These are phyloP conservation scores for Styela clava DNA, from an alignment of 23 tunicate genomes.

Conservation along the genomic window DNA sequence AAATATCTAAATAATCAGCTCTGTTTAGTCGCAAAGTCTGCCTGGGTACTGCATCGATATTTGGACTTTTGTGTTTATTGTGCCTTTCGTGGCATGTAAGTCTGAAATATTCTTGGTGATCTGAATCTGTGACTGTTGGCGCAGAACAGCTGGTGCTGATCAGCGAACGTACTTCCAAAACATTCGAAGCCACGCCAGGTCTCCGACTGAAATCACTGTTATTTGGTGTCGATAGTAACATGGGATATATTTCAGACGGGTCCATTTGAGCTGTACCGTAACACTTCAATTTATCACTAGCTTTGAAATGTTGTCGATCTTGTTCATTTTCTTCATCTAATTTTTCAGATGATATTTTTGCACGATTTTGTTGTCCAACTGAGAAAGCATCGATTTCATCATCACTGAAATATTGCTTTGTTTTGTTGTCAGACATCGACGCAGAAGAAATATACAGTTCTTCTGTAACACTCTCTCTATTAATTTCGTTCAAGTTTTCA, in stretches of 20 bases:
- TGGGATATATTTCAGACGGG: background rate
- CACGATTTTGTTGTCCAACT: background rate
- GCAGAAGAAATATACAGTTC: background rate
- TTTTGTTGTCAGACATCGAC: background rate
- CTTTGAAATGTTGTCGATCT: background rate
- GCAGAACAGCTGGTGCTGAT: background rate
- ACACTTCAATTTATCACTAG: background rate
- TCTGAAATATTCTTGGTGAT: background rate
- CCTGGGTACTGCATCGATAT: no score
- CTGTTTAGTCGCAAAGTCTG: background rate
- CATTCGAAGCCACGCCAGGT: no score
- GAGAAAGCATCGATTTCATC: background rate
- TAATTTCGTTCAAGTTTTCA: background rate
- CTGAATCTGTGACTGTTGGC: background rate
- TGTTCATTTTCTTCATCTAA: no score
- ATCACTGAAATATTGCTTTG: no score
- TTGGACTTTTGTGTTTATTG: background rate
- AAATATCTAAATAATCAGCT: background rate
- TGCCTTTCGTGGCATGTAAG: background rate
- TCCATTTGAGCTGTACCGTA: no score
- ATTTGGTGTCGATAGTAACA: no score
- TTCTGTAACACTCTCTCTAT: background rate
- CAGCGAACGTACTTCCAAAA: background rate
- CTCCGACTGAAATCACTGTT: no score
- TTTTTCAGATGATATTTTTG: background rate